These are phyloP conservation scores for Euphonia xanthogaster DNA, from an alignment of 2,797 vertebrate species.

Conservation along the genomic window DNA sequence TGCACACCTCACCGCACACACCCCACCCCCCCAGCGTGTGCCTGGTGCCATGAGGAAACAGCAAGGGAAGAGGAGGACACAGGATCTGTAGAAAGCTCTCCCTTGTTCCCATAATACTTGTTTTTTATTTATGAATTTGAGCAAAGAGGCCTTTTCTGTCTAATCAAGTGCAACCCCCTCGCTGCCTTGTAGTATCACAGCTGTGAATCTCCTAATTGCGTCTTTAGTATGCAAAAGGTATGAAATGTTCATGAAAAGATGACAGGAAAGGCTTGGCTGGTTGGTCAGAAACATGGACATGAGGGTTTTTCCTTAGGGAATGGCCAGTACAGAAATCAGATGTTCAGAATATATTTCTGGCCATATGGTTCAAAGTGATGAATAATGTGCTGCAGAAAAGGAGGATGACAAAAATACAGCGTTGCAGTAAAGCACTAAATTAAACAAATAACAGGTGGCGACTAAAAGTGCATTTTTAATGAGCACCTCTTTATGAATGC, in stretches of 20 bases:
- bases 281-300: neutral
- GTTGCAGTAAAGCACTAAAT: neutral
- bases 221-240: neutral
- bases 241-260: neutral
- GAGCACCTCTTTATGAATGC: neutral
- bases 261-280: neutral
- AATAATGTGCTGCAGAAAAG: slow-evolving; percentile 9
- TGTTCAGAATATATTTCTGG: slow-evolving; percentile 8
- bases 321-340: slow-evolving; percentile 27
- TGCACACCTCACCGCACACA: neutral
- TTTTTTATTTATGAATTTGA: neutral
- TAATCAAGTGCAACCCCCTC: neutral
- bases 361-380: slow-evolving; percentile 30
- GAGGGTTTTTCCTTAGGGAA: neutral
- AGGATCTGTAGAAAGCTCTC: neutral
- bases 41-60: neutral
- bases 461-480: slow-evolving; percentile 50
- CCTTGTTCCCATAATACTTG: neutral
- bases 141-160: neutral
- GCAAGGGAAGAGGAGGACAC: neutral
- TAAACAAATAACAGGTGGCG: slow-evolving; percentile 55
- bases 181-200: neutral
- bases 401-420: neutral
- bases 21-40: fast-evolving
- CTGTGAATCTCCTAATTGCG: slow-evolving; percentile 20